Percentiles rank a stretch among this genome's conserved stretches.
phyloP scores from a whole-genome alignment of 2,797 vertebrate species.

The Pipistrellus pipistrellus region DNA sequence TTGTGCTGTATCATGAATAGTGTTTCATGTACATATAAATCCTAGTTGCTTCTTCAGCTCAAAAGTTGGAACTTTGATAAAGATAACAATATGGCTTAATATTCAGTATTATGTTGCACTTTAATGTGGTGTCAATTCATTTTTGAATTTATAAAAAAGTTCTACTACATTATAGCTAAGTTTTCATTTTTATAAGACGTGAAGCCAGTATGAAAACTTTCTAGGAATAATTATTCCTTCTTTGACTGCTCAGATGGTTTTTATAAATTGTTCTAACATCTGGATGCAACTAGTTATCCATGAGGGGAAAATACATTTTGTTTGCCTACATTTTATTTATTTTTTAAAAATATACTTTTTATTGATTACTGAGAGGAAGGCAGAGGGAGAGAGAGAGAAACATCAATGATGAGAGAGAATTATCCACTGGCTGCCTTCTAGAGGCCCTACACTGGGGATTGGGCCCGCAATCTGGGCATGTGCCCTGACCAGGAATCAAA shows the following conservation, averaged over 20 bases:
- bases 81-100: background rate
- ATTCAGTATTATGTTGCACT: background rate
- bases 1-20: background rate
- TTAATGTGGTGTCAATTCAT: constrained; percentile 15
- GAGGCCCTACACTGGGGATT: too few relatives aligned
- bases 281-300: background rate
- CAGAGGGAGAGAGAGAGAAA: too few relatives aligned
- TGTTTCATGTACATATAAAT: background rate
- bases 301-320: background rate
- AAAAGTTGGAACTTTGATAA: constrained; percentile 21
- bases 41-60: background rate
- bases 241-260: background rate
- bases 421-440: too few relatives aligned
- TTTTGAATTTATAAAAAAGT: constrained; percentile 10
- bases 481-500: too few relatives aligned
- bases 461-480: too few relatives aligned
- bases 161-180: background rate
- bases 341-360: too few relatives aligned
- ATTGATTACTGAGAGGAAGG: too few relatives aligned
- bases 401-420: too few relatives aligned
- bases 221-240: background rate
- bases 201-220: background rate
- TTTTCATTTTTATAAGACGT: constrained; percentile 32
- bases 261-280: constrained; percentile 2
- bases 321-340: background rate